Percentiles rank a stretch among this genome's conserved stretches.
Conservation (phyloP, 2,888 invertebrate species). For the Imbricaverruca yamaguchii region DNA sequence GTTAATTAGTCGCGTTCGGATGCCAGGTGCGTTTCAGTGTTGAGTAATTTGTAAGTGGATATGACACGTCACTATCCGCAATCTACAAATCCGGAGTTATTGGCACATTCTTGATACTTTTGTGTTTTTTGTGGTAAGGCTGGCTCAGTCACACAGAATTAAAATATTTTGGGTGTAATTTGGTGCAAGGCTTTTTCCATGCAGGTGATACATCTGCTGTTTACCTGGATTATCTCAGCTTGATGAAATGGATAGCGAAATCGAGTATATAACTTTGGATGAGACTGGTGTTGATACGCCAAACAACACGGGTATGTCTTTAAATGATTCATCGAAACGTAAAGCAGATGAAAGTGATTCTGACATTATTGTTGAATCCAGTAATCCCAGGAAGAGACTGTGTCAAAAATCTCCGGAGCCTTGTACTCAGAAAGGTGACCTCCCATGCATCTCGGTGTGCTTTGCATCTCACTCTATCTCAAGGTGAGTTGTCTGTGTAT, state of each 20-base stretch:
- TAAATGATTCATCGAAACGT: background rate
- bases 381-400: background rate
- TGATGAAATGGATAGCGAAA: background rate
- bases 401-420: background rate
- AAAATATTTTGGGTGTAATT: too few species aligned
- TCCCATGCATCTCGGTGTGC: background rate
- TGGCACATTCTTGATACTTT: too few species aligned
- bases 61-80: too few species aligned
- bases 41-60: too few species aligned
- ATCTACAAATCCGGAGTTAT: too few species aligned
- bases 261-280: background rate
- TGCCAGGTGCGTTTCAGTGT: too few species aligned
- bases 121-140: too few species aligned
- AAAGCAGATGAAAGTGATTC: background rate
- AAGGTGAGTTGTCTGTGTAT: background rate
- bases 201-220: background rate
- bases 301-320: background rate
- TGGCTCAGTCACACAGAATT: too few species aligned
- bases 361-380: background rate
- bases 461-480: slow-evolving; percentile 17
- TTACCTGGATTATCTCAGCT: background rate
- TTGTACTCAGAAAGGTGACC: slow-evolving; percentile 24
- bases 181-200: too few species aligned
- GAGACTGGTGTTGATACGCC: background rate
- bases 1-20: too few species aligned